Evolutionary conservation across 1,140 invertebrate species (phyloP), one percentile per base, ranked within the genome.

Genomic region (Probaryconus sp.): DNA sequence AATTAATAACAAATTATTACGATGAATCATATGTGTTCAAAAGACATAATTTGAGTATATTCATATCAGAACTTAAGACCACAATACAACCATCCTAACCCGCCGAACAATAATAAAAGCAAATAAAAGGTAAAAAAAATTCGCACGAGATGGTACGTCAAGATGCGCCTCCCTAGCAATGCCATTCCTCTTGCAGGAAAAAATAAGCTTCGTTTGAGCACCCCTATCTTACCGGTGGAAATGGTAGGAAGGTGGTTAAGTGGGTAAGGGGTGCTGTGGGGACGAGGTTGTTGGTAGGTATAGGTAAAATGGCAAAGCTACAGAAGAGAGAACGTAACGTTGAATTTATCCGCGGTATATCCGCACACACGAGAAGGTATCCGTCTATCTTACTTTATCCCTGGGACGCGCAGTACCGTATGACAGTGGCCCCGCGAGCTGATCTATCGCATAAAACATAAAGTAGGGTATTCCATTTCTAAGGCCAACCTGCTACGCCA

Each of bases 401-500:
- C 79, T 77, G 79, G 81, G 71, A 85, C 78, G 82, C 81, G 79
- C 78, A 71, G 78, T 80, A 72, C 67, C 80, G 81, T 86, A 85
- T 83, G 85, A 87, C 85, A 85, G 83, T 82, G 78, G 83, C 81
- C 69, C 71, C 75, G 78, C 84, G 80, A 80, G 84, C 83, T 87
- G 85, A 87, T 87, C 86, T 86, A 87, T 87, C 85, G 82, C 84
- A 86, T 86, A 84, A 87, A 87, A 86, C 85, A 85, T 86, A 85
- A 85, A 86, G 83, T 84, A 83, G 83, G 80, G 78, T 87, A 86
- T 87, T 85, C 83, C 83, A 82, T 85, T 86, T 85, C 83, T 86
- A 83, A 84, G 83, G 81, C 76, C 75, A 65, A 75, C 35, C 65
- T 58, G 64, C 64, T 37, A 7, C 67, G 55, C 21, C 40, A 38